These are phyloP conservation scores for Muntiacus reevesi DNA, from an alignment of 2,113 vertebrate species.

Conservation along the genomic window DNA sequence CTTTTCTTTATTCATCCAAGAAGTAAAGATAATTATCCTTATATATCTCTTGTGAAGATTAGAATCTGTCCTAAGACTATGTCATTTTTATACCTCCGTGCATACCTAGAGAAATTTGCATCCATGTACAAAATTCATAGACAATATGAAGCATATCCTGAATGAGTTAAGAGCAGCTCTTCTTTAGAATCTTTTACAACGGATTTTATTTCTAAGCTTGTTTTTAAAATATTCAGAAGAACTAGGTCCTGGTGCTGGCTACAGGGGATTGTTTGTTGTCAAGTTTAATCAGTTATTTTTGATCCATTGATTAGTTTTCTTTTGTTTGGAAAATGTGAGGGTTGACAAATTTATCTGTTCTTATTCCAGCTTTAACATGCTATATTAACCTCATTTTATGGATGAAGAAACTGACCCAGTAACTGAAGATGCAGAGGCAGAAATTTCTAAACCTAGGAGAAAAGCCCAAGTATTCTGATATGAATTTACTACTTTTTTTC, in stretches of 20 bases:
- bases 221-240: neutral
- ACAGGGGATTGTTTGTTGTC: conserved; percentile 32
- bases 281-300: conserved; percentile 36
- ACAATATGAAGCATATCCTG: neutral
- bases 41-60: neutral
- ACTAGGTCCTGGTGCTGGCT: neutral
- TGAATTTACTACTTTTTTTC: neutral
- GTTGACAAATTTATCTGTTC: conserved; percentile 51
- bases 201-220: neutral
- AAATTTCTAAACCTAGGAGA: neutral
- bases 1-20: neutral
- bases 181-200: neutral
- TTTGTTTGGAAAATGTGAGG: conserved; percentile 35
- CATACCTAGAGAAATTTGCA: neutral
- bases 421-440: neutral
- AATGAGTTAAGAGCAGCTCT: neutral
- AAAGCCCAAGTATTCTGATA: neutral
- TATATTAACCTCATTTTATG: conserved; percentile 53
- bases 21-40: neutral
- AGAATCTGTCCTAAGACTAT: neutral
- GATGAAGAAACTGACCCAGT: conserved; percentile 40
- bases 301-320: conserved; percentile 23
- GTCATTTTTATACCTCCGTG: neutral
- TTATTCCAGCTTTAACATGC: conserved; percentile 49
- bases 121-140: neutral